Evolutionary conservation across 2,888 invertebrate species (phyloP).

Genomic region (Erynnis tages): DNA sequence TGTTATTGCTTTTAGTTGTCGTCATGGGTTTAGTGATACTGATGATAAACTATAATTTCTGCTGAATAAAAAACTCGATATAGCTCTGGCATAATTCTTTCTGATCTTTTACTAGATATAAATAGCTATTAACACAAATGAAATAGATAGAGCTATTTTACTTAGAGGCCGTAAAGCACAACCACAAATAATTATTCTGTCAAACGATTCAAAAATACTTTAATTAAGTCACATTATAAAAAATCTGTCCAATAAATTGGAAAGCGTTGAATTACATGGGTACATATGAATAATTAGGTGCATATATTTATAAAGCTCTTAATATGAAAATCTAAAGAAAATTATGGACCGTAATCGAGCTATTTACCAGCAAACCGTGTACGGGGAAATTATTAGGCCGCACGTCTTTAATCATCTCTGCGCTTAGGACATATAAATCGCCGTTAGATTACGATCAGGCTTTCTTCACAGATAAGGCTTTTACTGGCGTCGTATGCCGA

Average conservation of each 20-base stretch:
- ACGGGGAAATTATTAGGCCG: slow-evolving; percentile 10
- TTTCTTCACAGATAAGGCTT: slow-evolving; percentile 29
- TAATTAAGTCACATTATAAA: too few species aligned
- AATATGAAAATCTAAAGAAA: slow-evolving; percentile 4
- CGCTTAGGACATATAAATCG: slow-evolving; percentile 14
- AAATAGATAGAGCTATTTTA: too few species aligned
- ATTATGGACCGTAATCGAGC: slow-evolving; percentile 7
- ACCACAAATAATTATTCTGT: too few species aligned
- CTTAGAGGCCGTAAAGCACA: too few species aligned
- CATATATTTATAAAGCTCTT: neutral
- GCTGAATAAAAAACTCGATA: slow-evolving; percentile 34
- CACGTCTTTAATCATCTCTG: slow-evolving; percentile 18
- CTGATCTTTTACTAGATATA: too few species aligned
- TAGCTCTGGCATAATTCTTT: neutral
- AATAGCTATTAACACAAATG: too few species aligned
- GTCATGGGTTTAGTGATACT: slow-evolving; percentile 47
- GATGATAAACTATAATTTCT: slow-evolving; percentile 37
- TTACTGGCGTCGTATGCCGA: slow-evolving; percentile 27
- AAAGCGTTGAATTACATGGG: too few species aligned
- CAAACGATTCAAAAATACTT: too few species aligned
- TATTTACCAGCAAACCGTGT: slow-evolving; percentile 15
- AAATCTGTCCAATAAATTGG: too few species aligned
- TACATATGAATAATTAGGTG: too few species aligned
- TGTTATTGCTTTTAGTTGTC: slow-evolving; percentile 66
- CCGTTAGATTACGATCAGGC: slow-evolving; percentile 30